A percentile compares a stretch with the other conserved stretches of the same genome.
These are phyloP conservation scores for Callimorpha dominula DNA, from an alignment of 2,888 invertebrate genomes.

Conservation along the genomic window DNA sequence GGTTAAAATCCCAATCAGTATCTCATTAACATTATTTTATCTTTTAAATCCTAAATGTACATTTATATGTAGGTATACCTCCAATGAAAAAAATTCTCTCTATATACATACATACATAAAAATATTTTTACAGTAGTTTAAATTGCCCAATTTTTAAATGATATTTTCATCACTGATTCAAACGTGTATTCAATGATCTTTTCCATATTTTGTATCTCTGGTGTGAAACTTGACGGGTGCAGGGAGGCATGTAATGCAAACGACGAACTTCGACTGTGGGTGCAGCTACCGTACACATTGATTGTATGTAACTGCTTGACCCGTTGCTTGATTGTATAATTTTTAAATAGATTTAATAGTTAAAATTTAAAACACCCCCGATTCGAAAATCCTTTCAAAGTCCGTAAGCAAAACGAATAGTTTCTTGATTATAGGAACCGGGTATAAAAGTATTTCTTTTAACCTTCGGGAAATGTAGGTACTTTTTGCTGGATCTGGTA, in stretches of 20 bases:
- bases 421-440: no score
- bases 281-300: slow-evolving; percentile 64
- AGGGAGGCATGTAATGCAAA: slow-evolving; percentile 63
- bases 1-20: background rate
- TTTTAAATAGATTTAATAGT: background rate
- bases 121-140: background rate
- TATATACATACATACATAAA: no score
- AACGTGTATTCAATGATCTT: background rate
- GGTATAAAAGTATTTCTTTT: no score
- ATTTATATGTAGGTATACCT: no score
- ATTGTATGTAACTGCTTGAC: slow-evolving; percentile 52
- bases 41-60: background rate
- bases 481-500: no score
- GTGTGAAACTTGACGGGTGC: slow-evolving; percentile 39
- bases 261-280: slow-evolving; percentile 63
- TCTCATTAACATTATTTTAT: background rate
- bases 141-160: background rate
- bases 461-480: no score
- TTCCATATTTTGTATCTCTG: slow-evolving; percentile 56
- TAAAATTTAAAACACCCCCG: no score
- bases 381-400: no score
- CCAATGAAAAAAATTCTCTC: no score
- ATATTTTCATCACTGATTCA: background rate
- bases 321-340: background rate
- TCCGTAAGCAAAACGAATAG: no score